These are phyloP conservation scores for Endotricha flammealis DNA, from an alignment of 2,888 invertebrate genomes.

Conservation along the genomic window DNA sequence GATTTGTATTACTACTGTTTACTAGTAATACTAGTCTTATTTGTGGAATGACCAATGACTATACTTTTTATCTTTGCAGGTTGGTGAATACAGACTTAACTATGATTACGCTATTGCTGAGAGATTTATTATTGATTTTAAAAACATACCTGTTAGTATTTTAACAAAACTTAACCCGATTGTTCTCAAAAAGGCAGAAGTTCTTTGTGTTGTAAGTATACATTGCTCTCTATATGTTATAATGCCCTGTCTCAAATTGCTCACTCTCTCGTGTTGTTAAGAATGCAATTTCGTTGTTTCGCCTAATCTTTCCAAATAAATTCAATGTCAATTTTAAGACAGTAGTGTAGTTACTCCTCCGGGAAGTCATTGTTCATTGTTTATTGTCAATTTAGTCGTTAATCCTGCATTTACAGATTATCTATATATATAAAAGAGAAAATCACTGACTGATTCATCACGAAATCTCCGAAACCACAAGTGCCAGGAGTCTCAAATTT, in stretches of 20 bases:
- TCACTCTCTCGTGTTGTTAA: no score
- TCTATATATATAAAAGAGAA: no score
- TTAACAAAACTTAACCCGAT: slow-evolving; percentile 58
- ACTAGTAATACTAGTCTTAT: not conserved
- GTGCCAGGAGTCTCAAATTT: no score
- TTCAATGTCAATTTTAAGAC: no score
- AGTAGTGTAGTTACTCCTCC: no score
- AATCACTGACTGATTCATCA: no score
- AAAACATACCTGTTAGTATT: slow-evolving; percentile 39
- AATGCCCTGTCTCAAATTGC: not conserved
- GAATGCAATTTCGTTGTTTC: no score
- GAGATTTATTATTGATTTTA: slow-evolving; percentile 55
- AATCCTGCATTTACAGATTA: no score
- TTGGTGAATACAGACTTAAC: slow-evolving; percentile 59
- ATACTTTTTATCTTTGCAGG: slow-evolving; percentile 34
- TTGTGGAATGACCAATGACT: not conserved
- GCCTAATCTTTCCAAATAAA: no score
- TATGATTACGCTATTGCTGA: slow-evolving; percentile 55
- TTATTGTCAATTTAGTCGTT: no score
- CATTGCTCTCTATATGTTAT: not conserved
- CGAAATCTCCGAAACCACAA: no score
- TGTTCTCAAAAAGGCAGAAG: slow-evolving; percentile 57
- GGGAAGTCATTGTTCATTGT: no score
- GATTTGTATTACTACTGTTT: not conserved
- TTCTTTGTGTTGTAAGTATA: slow-evolving; percentile 54